Evolutionary conservation across 2,113 vertebrate genomes (phyloP).

Genomic region (Cottus gobio): DNA sequence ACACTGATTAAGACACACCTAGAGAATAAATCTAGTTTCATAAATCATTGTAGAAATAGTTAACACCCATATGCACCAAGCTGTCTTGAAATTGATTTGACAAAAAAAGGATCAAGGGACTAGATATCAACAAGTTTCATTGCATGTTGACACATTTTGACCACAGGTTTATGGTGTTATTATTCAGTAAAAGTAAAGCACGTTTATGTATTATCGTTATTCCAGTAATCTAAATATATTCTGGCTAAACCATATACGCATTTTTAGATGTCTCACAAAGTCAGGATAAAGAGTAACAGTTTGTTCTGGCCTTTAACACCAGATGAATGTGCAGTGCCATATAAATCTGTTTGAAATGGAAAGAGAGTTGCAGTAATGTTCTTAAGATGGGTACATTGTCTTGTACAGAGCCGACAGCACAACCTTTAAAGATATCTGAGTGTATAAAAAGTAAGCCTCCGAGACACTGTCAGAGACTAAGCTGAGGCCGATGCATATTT

Average conservation of each 20-base stretch:
- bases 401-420: conserved; percentile 16
- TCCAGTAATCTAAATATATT: not conserved
- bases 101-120: not conserved
- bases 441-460: conserved; percentile 4
- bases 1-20: not conserved
- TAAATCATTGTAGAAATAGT: not conserved
- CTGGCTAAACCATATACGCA: not conserved
- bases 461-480: conserved; percentile 29
- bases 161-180: not conserved
- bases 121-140: not conserved
- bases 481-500: conserved; percentile 19
- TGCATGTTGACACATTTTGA: not conserved
- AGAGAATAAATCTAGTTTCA: not conserved
- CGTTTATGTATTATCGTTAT: not conserved
- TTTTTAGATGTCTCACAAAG: not conserved
- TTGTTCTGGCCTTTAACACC: conserved; percentile 32
- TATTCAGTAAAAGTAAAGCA: not conserved
- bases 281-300: not conserved
- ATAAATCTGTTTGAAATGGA: conserved; percentile 11
- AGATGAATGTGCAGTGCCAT: conserved; percentile 1
- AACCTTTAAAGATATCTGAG: conserved; percentile 37
- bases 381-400: conserved; percentile 8
- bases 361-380: conserved; percentile 8
- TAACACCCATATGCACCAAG: not conserved
- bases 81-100: not conserved